Evolutionary conservation across 92 coral and sea anemone genomes (phyloP).

Genomic region (Pocillopora grandis): DNA sequence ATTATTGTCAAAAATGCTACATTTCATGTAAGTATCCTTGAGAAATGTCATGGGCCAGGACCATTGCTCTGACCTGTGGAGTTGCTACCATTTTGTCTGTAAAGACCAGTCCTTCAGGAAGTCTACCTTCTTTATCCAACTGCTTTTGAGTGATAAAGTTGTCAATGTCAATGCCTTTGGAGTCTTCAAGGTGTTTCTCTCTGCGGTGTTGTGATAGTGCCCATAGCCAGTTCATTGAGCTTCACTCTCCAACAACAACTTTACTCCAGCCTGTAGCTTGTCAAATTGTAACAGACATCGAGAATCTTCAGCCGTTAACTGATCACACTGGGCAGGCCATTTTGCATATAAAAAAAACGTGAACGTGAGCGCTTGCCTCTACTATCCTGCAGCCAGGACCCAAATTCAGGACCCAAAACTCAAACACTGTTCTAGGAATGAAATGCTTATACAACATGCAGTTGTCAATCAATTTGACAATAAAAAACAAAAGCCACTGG

Average conservation of each 20-base stretch:
- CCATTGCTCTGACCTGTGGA: slow-evolving; percentile 69
- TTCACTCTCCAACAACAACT: slow-evolving; percentile 32
- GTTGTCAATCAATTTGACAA: no score
- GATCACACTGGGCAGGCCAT: slow-evolving; percentile 49
- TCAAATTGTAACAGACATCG: slow-evolving; percentile 58
- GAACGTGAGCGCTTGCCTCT: slow-evolving; percentile 43
- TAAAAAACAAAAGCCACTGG: no score
- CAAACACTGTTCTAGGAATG: no score
- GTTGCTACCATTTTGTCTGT: slow-evolving; percentile 20
- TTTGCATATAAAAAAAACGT: slow-evolving; percentile 37
- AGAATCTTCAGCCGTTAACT: slow-evolving; percentile 55
- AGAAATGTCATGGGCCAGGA: slow-evolving; percentile 84
- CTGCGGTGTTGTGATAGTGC: slow-evolving; percentile 42
- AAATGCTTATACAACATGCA: no score
- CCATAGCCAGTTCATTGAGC: slow-evolving; percentile 44
- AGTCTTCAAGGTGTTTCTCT: slow-evolving; percentile 41
- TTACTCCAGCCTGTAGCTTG: slow-evolving; percentile 47
- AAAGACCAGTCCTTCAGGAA: slow-evolving; percentile 44
- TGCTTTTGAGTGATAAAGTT: slow-evolving; percentile 50
- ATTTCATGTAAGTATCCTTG: slow-evolving; percentile 65
- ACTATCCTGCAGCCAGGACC: no score
- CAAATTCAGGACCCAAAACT: no score
- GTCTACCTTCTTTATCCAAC: slow-evolving; percentile 33
- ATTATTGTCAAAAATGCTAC: background rate
- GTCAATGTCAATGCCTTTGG: slow-evolving; percentile 22